Percentiles rank a stretch among this genome's conserved stretches.
Conservation (phyloP, 2,113 vertebrate genomes). For the Lepus americanus region DNA sequence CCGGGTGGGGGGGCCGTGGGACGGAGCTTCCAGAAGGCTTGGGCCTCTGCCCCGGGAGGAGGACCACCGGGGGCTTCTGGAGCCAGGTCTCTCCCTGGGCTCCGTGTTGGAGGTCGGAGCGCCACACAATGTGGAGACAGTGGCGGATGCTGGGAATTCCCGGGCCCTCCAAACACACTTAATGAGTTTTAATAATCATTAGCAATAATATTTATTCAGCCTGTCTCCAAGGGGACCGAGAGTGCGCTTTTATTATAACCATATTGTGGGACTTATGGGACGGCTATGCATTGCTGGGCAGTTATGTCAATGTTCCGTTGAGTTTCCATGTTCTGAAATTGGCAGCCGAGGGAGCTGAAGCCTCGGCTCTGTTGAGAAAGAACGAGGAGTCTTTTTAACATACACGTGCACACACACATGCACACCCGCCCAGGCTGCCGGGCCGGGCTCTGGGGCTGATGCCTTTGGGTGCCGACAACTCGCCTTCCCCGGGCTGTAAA, state of each 20-base stretch:
- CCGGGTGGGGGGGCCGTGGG: background rate
- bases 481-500: background rate
- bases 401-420: too few relatives aligned
- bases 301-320: slow-evolving; percentile 67
- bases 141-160: slow-evolving; percentile 73
- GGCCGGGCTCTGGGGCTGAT: background rate
- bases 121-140: slow-evolving; percentile 13
- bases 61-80: background rate
- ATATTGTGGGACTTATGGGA: slow-evolving; percentile 79
- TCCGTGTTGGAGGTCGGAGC: slow-evolving; percentile 1
- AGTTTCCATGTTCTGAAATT: background rate
- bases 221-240: slow-evolving; percentile 74
- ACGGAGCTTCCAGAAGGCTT: slow-evolving; percentile 19
- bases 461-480: background rate
- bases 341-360: slow-evolving; percentile 15
- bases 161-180: slow-evolving; percentile 71
- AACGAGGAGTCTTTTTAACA: background rate
- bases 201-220: slow-evolving; percentile 83
- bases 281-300: slow-evolving; percentile 72
- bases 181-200: slow-evolving; percentile 82
- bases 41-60: background rate
- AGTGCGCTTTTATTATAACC: slow-evolving; percentile 76
- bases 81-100: background rate
- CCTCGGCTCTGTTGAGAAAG: background rate
- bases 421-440: background rate